Evolutionary conservation across 1,140 invertebrate species (phyloP).

Genomic region (Hirudo medicinalis): DNA sequence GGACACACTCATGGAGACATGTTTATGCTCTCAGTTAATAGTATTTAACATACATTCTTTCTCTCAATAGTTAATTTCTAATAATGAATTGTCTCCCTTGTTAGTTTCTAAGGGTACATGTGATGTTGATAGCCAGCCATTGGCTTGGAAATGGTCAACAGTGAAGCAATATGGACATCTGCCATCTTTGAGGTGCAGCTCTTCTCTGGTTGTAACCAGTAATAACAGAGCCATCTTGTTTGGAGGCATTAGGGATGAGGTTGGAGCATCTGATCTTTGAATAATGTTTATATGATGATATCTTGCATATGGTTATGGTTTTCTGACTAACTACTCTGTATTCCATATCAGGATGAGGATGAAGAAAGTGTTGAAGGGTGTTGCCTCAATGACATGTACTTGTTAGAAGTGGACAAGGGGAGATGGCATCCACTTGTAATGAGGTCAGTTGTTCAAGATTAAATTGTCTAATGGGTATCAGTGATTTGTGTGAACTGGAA

Average conservation of each 20-base stretch:
- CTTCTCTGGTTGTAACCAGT: conserved; percentile 44
- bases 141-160: conserved; percentile 61
- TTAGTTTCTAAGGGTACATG: conserved; percentile 27
- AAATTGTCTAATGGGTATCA: too few relatives aligned
- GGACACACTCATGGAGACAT: conserved; percentile 68
- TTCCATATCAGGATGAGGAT: conserved; percentile 34
- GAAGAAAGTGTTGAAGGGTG: conserved; percentile 59
- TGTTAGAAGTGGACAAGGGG: conserved; percentile 60
- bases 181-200: conserved; percentile 56
- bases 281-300: conserved; percentile 12
- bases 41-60: background rate
- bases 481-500: too few relatives aligned
- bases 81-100: background rate
- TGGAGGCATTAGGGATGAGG: conserved; percentile 60
- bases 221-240: conserved; percentile 55
- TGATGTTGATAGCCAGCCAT: conserved; percentile 23
- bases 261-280: conserved; percentile 19
- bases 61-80: background rate
- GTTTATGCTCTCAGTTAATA: conserved; percentile 49
- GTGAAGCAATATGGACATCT: conserved; percentile 55
- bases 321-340: background rate
- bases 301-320: background rate
- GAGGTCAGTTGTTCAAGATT: conserved; percentile 24
- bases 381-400: conserved; percentile 68
- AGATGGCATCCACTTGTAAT: conserved; percentile 51